Percentiles rank a stretch among this genome's conserved stretches.
phyloP scores from a whole-genome alignment of 2,113 vertebrate species.

The Anas platyrhynchos region DNA sequence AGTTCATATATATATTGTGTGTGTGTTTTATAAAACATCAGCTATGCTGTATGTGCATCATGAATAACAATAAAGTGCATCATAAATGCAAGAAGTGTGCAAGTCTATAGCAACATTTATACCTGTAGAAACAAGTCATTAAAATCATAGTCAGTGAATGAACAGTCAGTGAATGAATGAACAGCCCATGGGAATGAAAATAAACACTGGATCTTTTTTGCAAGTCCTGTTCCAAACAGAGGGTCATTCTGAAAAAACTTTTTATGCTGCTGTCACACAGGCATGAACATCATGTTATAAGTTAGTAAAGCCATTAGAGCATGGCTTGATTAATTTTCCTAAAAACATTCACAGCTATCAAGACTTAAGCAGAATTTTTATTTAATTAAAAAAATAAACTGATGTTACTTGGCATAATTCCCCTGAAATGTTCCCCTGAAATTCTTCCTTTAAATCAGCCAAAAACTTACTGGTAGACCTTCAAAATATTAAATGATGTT shows the following conservation, averaged over 20 bases:
- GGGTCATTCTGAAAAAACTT: neutral
- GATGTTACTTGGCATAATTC: neutral
- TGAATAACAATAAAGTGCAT: neutral
- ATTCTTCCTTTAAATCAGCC: neutral
- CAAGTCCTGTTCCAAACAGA: neutral
- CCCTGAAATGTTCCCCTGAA: neutral
- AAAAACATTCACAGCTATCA: neutral
- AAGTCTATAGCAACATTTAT: neutral
- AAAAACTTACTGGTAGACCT: neutral
- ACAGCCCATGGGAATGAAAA: neutral
- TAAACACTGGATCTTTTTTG: neutral
- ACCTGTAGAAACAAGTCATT: neutral
- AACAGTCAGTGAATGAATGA: neutral
- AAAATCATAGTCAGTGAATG: neutral
- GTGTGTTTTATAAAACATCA: neutral
- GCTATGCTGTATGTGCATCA: neutral
- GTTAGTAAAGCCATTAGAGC: neutral
- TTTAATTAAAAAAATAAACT: neutral
- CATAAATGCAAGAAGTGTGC: neutral
- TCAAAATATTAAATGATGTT: neutral
- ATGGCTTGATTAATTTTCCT: neutral
- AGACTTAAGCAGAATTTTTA: neutral
- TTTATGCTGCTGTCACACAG: neutral
- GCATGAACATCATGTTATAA: neutral
- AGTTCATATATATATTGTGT: neutral